A percentile compares a stretch with the other conserved stretches of the same genome.
Evolutionary conservation across 2,113 vertebrate species (phyloP).

Genomic region (Fulica atra): DNA sequence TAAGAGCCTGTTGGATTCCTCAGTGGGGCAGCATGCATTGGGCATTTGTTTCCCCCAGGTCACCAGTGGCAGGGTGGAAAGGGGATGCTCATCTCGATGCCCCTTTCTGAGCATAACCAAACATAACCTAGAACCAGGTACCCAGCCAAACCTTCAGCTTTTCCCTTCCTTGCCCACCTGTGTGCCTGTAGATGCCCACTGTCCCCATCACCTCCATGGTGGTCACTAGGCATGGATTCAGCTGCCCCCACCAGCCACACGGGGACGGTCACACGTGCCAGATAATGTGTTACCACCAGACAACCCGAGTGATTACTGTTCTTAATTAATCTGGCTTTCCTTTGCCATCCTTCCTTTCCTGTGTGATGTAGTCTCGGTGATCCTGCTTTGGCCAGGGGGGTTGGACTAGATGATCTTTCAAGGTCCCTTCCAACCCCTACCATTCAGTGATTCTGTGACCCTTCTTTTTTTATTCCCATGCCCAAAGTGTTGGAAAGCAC

Average conservation of each 20-base stretch:
- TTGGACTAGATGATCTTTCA: no score
- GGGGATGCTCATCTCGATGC: neutral
- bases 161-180: neutral
- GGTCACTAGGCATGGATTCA: neutral
- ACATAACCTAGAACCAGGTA: neutral
- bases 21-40: fast-evolving
- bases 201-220: neutral
- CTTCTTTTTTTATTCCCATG: neutral
- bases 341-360: neutral
- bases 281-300: neutral
- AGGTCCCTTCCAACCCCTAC: no score
- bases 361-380: no score
- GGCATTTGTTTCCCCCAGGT: neutral
- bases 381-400: no score
- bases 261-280: fast-evolving
- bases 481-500: neutral
- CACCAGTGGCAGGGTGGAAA: neutral
- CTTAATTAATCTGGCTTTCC: neutral
- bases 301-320: neutral
- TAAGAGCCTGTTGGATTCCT: neutral
- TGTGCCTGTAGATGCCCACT: fast-evolving
- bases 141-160: neutral
- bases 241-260: neutral
- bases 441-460: no score
- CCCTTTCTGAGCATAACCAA: neutral